A percentile compares a stretch with the other conserved stretches of the same genome.
phyloP scores from a whole-genome alignment of 1,140 invertebrate genomes.

The Tenebrio molitor region DNA sequence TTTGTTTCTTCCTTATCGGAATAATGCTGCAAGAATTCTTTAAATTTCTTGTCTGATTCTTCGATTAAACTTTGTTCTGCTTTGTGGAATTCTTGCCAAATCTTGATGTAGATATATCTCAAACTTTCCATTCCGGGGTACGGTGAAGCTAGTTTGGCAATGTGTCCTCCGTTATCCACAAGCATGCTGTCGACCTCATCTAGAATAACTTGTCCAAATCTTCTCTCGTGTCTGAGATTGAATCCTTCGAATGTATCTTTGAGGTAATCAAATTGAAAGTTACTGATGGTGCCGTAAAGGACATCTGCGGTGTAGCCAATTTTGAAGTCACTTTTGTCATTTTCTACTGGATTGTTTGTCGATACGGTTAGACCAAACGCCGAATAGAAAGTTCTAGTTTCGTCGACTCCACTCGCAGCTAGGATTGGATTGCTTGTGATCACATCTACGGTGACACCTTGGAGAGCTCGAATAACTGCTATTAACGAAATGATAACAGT shows the following conservation, averaged over 20 bases:
- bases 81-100: too few species aligned
- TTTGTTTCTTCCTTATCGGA: too few species aligned
- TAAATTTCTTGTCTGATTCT: too few species aligned
- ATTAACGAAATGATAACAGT: not conserved
- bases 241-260: conserved; percentile 23
- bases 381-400: not conserved
- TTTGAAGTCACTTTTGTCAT: too few species aligned
- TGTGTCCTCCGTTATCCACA: conserved; percentile 9
- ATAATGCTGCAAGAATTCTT: too few species aligned
- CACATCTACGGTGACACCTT: conserved; percentile 1
- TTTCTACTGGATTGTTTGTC: not conserved
- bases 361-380: not conserved
- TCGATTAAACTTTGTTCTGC: too few species aligned
- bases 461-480: not conserved
- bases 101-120: too few species aligned
- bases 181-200: conserved; percentile 34
- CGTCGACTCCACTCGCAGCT: not conserved
- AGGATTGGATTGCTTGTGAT: conserved; percentile 6
- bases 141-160: too few species aligned
- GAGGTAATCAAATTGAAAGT: conserved; percentile 25
- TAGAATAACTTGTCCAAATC: conserved; percentile 10
- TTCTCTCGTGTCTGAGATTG: not conserved
- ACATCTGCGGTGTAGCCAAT: conserved; percentile 14
- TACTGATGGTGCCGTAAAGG: not conserved
- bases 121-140: too few species aligned